These are phyloP conservation scores for Epizoanthus scotinus DNA, from an alignment of 92 coral and sea anemone genomes.

Conservation along the genomic window DNA sequence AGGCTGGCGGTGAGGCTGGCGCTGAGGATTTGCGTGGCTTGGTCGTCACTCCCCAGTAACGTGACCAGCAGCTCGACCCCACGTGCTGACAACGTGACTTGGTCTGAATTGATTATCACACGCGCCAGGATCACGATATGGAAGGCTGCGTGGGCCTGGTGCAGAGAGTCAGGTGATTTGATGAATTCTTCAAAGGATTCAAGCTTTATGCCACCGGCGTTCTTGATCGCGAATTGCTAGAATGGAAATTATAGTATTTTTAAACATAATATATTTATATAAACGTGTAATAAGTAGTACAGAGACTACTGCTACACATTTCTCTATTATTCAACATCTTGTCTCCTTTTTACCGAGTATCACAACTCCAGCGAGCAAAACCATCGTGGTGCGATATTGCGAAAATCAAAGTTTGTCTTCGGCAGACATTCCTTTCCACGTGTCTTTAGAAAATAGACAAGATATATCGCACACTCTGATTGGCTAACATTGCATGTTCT, in stretches of 20 bases:
- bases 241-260: neutral
- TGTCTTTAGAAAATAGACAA: too few relatives aligned
- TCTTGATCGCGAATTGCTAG: conserved; percentile 85
- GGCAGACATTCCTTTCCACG: too few relatives aligned
- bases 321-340: too few relatives aligned
- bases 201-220: conserved; percentile 86
- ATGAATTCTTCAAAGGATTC: conserved; percentile 90
- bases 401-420: too few relatives aligned
- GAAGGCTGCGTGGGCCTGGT: conserved; percentile 98
- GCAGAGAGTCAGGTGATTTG: conserved; percentile 67
- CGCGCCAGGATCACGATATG: conserved; percentile 95
- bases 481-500: too few relatives aligned
- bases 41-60: conserved; percentile 75
- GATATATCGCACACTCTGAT: too few relatives aligned
- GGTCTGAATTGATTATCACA: conserved; percentile 88
- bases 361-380: too few relatives aligned
- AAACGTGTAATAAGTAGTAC: too few relatives aligned
- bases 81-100: conserved; percentile 91
- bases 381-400: too few relatives aligned
- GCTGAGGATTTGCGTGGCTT: conserved; percentile 81
- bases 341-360: too few relatives aligned
- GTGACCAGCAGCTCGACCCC: conserved; percentile 90
- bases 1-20: conserved; percentile 97
- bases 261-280: too few relatives aligned
- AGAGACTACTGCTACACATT: too few relatives aligned